A percentile compares a stretch with the other conserved stretches of the same genome.
Evolutionary conservation across 2,797 vertebrate genomes (phyloP).

Genomic region (Valencia hispanica): DNA sequence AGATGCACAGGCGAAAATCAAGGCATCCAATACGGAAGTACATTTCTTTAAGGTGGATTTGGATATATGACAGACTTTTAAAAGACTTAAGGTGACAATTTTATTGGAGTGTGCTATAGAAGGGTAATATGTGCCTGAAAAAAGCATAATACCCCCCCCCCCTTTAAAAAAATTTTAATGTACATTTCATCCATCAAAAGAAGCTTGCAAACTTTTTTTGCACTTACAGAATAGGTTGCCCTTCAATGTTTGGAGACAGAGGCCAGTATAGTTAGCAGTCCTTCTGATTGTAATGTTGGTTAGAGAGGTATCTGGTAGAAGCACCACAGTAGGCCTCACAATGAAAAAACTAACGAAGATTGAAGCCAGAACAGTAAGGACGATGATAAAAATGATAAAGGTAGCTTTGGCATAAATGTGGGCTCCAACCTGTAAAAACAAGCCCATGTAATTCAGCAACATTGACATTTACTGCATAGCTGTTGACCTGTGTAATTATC

Average conservation of each 20-base stretch:
- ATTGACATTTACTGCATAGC: not conserved
- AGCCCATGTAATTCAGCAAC: not conserved
- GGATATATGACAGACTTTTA: too few relatives aligned
- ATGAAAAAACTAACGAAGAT: slow-evolving; percentile 82
- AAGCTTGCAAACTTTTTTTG: not conserved
- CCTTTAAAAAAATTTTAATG: too few relatives aligned
- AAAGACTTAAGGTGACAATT: too few relatives aligned
- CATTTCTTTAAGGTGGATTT: too few relatives aligned
- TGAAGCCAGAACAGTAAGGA: slow-evolving; percentile 72
- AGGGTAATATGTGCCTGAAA: too few relatives aligned
- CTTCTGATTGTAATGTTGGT: slow-evolving; percentile 52
- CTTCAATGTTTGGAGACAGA: slow-evolving; percentile 73
- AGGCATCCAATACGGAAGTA: too few relatives aligned
- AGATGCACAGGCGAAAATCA: too few relatives aligned
- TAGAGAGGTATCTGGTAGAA: slow-evolving; percentile 46
- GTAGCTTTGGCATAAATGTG: slow-evolving; percentile 84
- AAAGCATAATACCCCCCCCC: too few relatives aligned
- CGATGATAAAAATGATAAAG: slow-evolving; percentile 83
- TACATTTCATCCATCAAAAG: not conserved
- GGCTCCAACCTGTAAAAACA: slow-evolving; percentile 77
- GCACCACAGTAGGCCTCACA: slow-evolving; percentile 69
- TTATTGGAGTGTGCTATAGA: too few relatives aligned
- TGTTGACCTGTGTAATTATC: not conserved
- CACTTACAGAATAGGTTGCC: slow-evolving; percentile 79
- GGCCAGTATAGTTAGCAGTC: slow-evolving; percentile 77